Evolutionary conservation across 1,140 invertebrate species (phyloP).

Genomic region (Charaxes varanes): DNA sequence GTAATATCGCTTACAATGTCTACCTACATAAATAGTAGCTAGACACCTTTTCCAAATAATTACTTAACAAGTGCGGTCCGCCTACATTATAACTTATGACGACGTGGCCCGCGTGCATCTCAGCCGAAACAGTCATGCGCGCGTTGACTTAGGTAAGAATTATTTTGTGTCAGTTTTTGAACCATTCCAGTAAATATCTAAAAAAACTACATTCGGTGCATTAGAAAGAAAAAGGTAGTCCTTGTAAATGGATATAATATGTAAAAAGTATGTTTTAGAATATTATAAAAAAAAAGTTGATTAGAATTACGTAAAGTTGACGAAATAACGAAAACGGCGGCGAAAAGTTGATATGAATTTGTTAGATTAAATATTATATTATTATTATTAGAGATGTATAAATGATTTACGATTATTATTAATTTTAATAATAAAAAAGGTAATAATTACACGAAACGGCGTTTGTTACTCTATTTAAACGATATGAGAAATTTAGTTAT

Average conservation of each 20-base stretch:
- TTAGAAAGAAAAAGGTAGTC: constrained; percentile 43
- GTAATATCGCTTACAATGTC: no score
- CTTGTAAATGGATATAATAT: constrained; percentile 56
- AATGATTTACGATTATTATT: constrained; percentile 71
- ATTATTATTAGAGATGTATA: constrained; percentile 72
- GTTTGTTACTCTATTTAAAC: constrained; percentile 72
- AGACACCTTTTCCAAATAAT: no score
- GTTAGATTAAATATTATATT: constrained; percentile 72
- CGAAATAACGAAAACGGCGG: constrained; percentile 51
- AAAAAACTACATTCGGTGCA: constrained; percentile 51
- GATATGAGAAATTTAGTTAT: constrained; percentile 73
- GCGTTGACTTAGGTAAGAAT: background rate
- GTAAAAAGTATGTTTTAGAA: constrained; percentile 68
- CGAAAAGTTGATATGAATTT: constrained; percentile 66
- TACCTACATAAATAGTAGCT: background rate
- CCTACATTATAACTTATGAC: no score
- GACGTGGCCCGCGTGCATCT: no score
- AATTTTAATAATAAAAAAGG: constrained; percentile 61
- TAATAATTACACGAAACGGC: constrained; percentile 54
- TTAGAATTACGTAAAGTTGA: constrained; percentile 61
- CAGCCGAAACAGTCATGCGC: no score
- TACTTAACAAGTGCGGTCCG: no score
- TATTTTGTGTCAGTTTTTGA: constrained; percentile 19
- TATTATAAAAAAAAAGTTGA: constrained; percentile 63
- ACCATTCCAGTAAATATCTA: constrained; percentile 69